Base-by-base conservation (phyloP, 2,797 vertebrate species). In the Sylvia borin region DNA sequence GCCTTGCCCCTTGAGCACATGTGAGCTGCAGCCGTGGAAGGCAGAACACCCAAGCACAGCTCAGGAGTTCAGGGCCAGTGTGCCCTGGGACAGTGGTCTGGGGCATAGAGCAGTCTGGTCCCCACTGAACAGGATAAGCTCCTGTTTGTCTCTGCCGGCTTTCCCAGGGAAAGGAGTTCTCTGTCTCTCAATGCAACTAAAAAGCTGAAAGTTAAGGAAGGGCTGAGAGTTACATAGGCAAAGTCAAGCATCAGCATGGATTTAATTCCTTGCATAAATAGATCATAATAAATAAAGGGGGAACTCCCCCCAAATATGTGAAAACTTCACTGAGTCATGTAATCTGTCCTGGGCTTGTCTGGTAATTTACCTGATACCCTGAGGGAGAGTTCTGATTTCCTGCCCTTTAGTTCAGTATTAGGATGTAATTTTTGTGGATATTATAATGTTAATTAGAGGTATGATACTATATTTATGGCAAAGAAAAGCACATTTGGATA, bases 61-160 rank as follows among this genome's bases (percentile, higher is more conserved):
- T 74, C 29, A 17, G 53, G 42, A 5, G 19, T 73, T 50, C 32
- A 31, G 53, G 40, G 86, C 67, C 68, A 88, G 1, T 3, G 0
- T 13, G 36, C 38, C 53, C 61, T 40, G 14, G 20, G 55, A 38
- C 51, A 22, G 16, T 7, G 31, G 7, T n/a, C 34, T 50, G 60
- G 34, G 58, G 45, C 0, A 0, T 9, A 22, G 42, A 47, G 16
- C 29, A 40, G 9, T 6, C 9, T 0, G 0, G 7, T 89, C 24
- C 40, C 11, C 9, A 8, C 40, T 25, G 42, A 13, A 66, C 25
- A 43, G 45, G 15, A 24, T 6, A 32, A 34, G 14, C 13, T 54
- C 3, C 0, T 32, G 19, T 48, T 71, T 11, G 25, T 73, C 50
- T 60, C 60, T 45, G 36, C 61, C 29, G 53, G 18, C 72, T 61